Conservation (phyloP, 2,797 vertebrate genomes). For the Phylloscopus collybita region DNA sequence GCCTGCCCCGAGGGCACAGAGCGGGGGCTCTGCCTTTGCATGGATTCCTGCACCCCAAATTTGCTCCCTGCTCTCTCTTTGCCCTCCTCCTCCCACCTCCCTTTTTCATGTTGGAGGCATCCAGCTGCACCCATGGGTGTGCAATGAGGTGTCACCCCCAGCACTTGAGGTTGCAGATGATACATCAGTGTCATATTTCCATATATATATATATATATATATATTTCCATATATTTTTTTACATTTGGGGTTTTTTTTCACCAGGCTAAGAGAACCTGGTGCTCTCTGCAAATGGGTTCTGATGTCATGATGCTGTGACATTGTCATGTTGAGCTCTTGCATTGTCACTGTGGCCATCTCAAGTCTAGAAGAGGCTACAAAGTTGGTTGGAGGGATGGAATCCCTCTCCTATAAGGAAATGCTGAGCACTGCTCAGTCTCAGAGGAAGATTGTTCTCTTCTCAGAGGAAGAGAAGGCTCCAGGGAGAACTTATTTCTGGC, state of each 20-base stretch:
- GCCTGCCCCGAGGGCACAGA: rapidly evolving
- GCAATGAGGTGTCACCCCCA: neutral
- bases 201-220: too few species aligned
- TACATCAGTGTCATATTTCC: too few species aligned
- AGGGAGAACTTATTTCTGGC: neutral
- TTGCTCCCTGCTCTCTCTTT: neutral
- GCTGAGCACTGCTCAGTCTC: neutral
- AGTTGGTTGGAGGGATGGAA: neutral
- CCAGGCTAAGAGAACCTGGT: neutral
- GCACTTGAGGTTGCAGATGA: rapidly evolving
- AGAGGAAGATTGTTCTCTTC: too few species aligned
- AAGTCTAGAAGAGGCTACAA: neutral
- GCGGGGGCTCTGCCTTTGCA: neutral
- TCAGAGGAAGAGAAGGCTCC: neutral
- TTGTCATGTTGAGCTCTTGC: rapidly evolving
- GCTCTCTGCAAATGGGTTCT: neutral
- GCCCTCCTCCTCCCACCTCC: neutral
- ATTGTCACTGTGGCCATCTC: too few species aligned
- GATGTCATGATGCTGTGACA: rapidly evolving
- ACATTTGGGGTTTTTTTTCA: neutral
- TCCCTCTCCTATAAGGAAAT: neutral
- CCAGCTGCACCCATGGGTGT: neutral
- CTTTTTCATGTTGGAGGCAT: neutral
- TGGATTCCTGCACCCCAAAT: neutral
- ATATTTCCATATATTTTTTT: neutral